phyloP scores from a whole-genome alignment of 2,888 invertebrate species.

The Candidula unifasciata region DNA sequence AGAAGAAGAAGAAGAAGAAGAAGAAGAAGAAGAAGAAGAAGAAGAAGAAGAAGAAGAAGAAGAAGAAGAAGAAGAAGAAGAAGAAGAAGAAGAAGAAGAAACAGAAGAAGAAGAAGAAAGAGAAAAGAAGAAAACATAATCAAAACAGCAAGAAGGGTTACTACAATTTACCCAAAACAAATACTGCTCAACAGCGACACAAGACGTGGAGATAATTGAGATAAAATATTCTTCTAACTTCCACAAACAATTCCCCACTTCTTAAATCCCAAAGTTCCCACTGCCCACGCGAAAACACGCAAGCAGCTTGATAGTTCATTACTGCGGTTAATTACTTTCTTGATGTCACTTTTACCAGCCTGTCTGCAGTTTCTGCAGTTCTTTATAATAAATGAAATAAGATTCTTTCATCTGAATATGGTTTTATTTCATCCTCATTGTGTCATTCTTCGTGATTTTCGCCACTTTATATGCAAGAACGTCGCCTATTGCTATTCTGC shows the following conservation, averaged over 20 bases:
- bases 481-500: constrained; percentile 2
- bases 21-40: constrained; percentile 23
- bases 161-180: too few relatives aligned
- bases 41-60: constrained; percentile 36
- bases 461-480: constrained; percentile 29
- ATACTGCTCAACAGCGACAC: too few relatives aligned
- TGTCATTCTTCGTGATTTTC: not conserved
- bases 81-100: constrained; percentile 36
- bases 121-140: not conserved
- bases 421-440: not conserved
- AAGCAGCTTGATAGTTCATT: not conserved
- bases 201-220: too few relatives aligned
- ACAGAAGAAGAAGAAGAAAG: constrained; percentile 9
- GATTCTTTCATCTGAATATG: not conserved
- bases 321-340: constrained; percentile 27
- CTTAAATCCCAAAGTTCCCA: too few relatives aligned
- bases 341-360: not conserved
- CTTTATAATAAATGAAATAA: not conserved
- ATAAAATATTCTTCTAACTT: too few relatives aligned
- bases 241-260: too few relatives aligned
- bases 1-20: too few relatives aligned
- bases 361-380: not conserved
- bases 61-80: constrained; percentile 36
- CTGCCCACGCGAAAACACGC: not conserved
- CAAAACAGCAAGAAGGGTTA: too few relatives aligned